Percentiles rank a stretch among this genome's conserved stretches.
phyloP scores from a whole-genome alignment of 2,797 vertebrate species.

The Hemibagrus guttatus region DNA sequence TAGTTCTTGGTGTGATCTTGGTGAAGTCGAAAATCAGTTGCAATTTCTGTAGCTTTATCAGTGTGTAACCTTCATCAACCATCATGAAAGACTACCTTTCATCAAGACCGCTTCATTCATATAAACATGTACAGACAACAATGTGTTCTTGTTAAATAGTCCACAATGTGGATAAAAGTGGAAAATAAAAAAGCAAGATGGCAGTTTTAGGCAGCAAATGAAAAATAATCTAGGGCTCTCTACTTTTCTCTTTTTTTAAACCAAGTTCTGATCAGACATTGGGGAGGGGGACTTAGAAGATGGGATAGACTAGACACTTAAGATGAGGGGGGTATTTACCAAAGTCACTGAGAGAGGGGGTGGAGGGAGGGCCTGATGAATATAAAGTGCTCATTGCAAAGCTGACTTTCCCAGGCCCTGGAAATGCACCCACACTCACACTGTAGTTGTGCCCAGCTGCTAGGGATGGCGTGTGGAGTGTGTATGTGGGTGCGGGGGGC shows the following conservation, averaged over 20 bases:
- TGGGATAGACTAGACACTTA: slow-evolving; percentile 52
- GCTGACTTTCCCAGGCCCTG: slow-evolving; percentile 92
- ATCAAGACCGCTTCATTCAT: too few relatives aligned
- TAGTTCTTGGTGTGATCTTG: not conserved
- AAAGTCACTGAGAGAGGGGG: slow-evolving; percentile 53
- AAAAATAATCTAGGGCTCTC: not conserved
- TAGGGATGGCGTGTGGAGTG: slow-evolving; percentile 63
- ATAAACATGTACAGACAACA: not conserved
- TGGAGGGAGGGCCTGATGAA: slow-evolving; percentile 84
- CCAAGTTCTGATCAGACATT: slow-evolving; percentile 39
- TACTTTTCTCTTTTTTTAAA: not conserved
- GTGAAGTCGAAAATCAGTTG: not conserved
- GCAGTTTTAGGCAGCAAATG: not conserved
- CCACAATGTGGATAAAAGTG: not conserved
- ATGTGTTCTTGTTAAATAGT: not conserved
- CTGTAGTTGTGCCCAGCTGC: slow-evolving; percentile 70
- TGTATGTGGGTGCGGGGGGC: slow-evolving; percentile 39
- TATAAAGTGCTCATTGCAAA: slow-evolving; percentile 86
- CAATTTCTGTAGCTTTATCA: not conserved
- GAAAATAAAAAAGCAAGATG: not conserved
- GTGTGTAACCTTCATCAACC: too few relatives aligned
- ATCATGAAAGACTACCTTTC: not conserved
- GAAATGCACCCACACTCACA: slow-evolving; percentile 59
- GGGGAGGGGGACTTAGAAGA: slow-evolving; percentile 9
- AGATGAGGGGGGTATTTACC: slow-evolving; percentile 53